phyloP scores from a whole-genome alignment of 1,140 invertebrate species.

The Calycopis cecrops region DNA sequence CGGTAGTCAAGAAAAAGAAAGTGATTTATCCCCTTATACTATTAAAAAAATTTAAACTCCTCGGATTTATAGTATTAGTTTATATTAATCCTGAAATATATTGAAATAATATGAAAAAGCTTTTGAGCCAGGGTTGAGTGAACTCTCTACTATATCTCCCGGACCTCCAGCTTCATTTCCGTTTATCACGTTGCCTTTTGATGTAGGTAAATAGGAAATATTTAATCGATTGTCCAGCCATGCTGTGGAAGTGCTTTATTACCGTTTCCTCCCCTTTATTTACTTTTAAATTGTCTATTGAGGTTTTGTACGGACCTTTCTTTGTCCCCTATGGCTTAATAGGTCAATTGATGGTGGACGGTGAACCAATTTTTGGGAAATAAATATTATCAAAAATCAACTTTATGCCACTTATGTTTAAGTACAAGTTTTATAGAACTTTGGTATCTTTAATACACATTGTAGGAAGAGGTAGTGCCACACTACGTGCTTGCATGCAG shows the following conservation, averaged over 20 bases:
- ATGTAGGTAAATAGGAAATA: constrained; percentile 34
- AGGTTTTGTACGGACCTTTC: constrained; percentile 39
- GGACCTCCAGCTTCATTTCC: neutral
- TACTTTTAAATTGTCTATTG: constrained; percentile 58
- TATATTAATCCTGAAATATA: too few species aligned
- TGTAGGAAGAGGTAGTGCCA: too few species aligned
- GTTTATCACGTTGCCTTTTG: constrained; percentile 33
- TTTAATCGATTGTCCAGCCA: constrained; percentile 62
- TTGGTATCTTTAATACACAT: too few species aligned
- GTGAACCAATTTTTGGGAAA: constrained; percentile 4
- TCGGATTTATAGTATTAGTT: too few species aligned
- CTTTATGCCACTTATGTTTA: neutral
- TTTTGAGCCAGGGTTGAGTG: too few species aligned
- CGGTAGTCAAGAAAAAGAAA: too few species aligned
- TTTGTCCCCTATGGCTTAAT: constrained; percentile 41
- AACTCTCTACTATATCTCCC: too few species aligned
- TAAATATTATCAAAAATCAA: neutral
- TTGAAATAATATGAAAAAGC: too few species aligned
- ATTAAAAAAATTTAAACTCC: too few species aligned
- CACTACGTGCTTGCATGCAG: too few species aligned
- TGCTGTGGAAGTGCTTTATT: constrained; percentile 60
- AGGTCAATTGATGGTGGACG: constrained; percentile 29
- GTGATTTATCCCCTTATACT: too few species aligned
- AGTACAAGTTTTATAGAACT: neutral
- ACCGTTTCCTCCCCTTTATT: constrained; percentile 61